Evolutionary conservation across 2,888 invertebrate species (phyloP), one percentile per base, ranked within the genome.

Genomic region (Drosophila merina): DNA sequence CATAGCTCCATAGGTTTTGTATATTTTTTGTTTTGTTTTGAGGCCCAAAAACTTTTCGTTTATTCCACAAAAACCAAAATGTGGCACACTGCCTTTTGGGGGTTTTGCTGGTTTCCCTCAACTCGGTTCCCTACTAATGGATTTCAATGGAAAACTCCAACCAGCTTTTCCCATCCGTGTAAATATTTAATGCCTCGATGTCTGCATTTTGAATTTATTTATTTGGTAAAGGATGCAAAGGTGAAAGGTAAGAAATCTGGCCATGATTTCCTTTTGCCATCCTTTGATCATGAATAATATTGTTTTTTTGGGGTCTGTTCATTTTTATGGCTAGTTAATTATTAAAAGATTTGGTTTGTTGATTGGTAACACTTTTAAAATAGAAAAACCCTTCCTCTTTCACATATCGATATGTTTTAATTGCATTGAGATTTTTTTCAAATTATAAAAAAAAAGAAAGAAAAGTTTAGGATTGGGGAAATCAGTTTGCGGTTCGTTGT

Each of bases 121-220:
- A 9, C 7, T 50, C 64, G 14, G 64, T 66, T 47, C 54, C 12
- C 12, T 38, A 45, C 67, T 64, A 64, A 64, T 64, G 64, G 67
- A n/a, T 67, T 67, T 67, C 55, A 54, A 67, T 67, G 54, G 45
- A 38, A 44, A 54, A 38, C 45, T 7, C 36, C 36, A 64, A 28
- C 12, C 14, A 20, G 45, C 30, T 28, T 28, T 28, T 45, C 40
- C 8, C 8, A 14, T 55, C 30, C 10, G 6, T 8, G 7, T 50
- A 63, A 33, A 64, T 38, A 54, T 54, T 63, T 63, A 33, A 50
- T 62, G 42, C n/a, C 14, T 10, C 10, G 9, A 0, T 10, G 30
- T 45, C 25, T 45, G 63, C 45, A 66, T 26, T 67, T 54, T 47
- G 30, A 28, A 67, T 38, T 30, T 38, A 38, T 38, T 4, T 38